phyloP scores from a whole-genome alignment of 2,797 vertebrate species.

The Buphagus erythrorhynchus region DNA sequence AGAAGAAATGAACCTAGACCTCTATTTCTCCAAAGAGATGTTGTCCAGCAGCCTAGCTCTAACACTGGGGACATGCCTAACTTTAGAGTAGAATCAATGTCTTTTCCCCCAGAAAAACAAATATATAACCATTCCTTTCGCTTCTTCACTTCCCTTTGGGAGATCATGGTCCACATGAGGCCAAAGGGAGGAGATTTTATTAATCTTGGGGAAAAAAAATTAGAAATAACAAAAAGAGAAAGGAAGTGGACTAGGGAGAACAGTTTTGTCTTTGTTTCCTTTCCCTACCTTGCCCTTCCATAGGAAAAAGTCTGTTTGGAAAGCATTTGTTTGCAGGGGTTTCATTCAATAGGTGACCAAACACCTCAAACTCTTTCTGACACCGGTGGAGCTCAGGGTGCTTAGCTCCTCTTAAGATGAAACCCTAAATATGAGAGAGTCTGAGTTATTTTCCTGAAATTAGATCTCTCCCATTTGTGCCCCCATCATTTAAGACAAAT shows the following conservation, averaged over 20 bases:
- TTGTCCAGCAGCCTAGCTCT: not conserved
- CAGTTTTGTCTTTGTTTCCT: not conserved
- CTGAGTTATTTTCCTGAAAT: constrained; percentile 25
- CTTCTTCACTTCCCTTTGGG: not conserved
- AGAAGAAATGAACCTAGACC: not conserved
- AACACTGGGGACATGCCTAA: not conserved
- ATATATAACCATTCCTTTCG: not conserved
- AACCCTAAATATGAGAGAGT: not conserved
- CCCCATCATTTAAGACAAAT: constrained; percentile 59
- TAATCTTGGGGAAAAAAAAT: not conserved
- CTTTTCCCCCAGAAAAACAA: not conserved
- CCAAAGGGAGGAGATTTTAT: not conserved
- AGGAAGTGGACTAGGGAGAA: not conserved
- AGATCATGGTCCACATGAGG: not conserved
- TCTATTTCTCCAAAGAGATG: not conserved
- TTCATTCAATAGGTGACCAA: not conserved
- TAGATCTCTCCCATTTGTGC: not conserved
- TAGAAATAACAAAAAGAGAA: not conserved
- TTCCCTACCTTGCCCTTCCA: not conserved
- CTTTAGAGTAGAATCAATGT: not conserved
- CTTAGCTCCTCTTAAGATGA: not conserved
- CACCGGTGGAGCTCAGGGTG: not conserved
- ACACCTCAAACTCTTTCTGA: not conserved
- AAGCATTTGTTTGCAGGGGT: not conserved
- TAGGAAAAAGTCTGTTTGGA: not conserved